Evolutionary conservation across 2,113 vertebrate genomes (phyloP).

Genomic region (Bagarius yarrelli): DNA sequence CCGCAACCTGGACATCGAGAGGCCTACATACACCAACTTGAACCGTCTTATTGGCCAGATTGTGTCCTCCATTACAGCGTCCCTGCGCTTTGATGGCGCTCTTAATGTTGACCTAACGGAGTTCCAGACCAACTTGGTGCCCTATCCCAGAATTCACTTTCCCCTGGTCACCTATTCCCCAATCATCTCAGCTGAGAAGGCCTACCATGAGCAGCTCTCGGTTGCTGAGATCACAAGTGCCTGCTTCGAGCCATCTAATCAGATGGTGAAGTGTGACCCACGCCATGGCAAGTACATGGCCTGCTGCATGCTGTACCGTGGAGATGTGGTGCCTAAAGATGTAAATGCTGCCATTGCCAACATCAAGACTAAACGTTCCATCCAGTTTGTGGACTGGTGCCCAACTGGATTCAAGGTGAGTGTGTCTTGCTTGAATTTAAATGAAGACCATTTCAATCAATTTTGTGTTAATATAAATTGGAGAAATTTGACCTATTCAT

Average conservation of each 20-base stretch:
- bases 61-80: conserved; percentile 84
- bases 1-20: conserved; percentile 81
- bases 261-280: conserved; percentile 88
- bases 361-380: conserved; percentile 81
- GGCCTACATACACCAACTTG: conserved; percentile 80
- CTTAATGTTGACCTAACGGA: conserved; percentile 84
- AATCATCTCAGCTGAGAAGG: conserved; percentile 83
- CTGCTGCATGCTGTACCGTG: conserved; percentile 82
- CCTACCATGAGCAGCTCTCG: conserved; percentile 80
- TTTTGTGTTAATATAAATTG: no score
- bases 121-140: conserved; percentile 86
- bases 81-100: conserved; percentile 80
- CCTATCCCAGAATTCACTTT: conserved; percentile 85
- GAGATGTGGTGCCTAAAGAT: conserved; percentile 82
- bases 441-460: background rate
- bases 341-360: conserved; percentile 79
- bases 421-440: background rate
- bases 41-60: conserved; percentile 83
- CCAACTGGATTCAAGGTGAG: conserved; percentile 85
- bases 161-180: conserved; percentile 81
- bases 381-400: conserved; percentile 88
- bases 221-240: conserved; percentile 81
- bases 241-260: conserved; percentile 82
- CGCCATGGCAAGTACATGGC: conserved; percentile 84
- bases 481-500: background rate